Evolutionary conservation across 2,113 vertebrate species (phyloP), one percentile per base, ranked within the genome.

Genomic region (Anolis carolinensis): DNA sequence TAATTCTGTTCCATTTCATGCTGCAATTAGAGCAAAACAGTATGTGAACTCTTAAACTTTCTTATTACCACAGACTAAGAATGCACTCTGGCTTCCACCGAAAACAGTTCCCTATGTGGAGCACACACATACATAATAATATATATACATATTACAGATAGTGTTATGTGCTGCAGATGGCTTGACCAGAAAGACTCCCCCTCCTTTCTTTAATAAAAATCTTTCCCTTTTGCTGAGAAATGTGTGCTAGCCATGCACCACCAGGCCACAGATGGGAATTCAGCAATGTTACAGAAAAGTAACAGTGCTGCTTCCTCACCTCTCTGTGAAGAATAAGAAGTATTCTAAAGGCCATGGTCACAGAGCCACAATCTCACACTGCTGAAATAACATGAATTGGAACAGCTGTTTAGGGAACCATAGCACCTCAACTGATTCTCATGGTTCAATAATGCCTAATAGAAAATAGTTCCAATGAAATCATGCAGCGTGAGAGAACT

Each of bases 1-100:
- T 72, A 80, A 86, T 86, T 79, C 7, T 86, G 36, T 73, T 80
- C 68, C 39, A 63, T 73, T 80, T 74, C 55, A 78, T 85, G 83
- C 39, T 78, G 59, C 23, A 55, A 77, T 85, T 78, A 78, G 63
- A 84, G 50, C 27, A 78, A 48, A 83, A 72, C 3, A 70, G 44
- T 63, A 68, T 68, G 48, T 68, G 83, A 81, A 81, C 30, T 21
- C 21, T 65, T 48, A 50, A 73, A 74, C 78, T 73, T 73, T 63
- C 52, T 80, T n/a, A 48, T 48, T 80, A 73, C 55, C 27, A 32
- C 73, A 63, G 30, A 10, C 39, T 86, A 16, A 55, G 39, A 25
- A 70, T 39, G 39, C 72, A 21, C 21, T 11, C n/a, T 55, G 32
- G 23, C n/a, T 85, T 76, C 73, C 63, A 55, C 68, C 27, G 11